phyloP scores from a whole-genome alignment of 1,140 invertebrate species.

The Scaptomyza montana region DNA sequence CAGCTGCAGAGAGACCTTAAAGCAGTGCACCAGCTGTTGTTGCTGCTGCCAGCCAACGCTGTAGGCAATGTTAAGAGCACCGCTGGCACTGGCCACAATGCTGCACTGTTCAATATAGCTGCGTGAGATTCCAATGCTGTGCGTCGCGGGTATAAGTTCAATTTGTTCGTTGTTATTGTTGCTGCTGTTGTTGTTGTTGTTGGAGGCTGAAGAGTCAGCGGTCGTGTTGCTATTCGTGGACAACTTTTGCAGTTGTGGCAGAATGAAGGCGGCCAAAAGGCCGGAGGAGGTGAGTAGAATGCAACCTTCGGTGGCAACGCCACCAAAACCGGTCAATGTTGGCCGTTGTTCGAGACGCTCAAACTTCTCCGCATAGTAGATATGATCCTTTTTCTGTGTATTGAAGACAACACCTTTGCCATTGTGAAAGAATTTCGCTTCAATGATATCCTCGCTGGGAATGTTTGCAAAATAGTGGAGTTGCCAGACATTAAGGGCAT shows the following conservation, averaged over 20 bases:
- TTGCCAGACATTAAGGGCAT: conserved; percentile 92
- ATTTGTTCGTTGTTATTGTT: conserved; percentile 47
- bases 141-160: conserved; percentile 85
- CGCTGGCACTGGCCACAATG: conserved; percentile 86
- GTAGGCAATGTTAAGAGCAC: conserved; percentile 90
- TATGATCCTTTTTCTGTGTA: conserved; percentile 90
- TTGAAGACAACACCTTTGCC: conserved; percentile 88
- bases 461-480: conserved; percentile 84
- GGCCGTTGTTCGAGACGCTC: conserved; percentile 90
- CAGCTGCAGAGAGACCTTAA: conserved; percentile 82
- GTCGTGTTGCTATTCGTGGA: conserved; percentile 42
- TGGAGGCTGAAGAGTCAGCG: neutral
- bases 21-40: conserved; percentile 90
- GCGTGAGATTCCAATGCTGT: conserved; percentile 90
- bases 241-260: conserved; percentile 80
- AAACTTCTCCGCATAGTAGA: conserved; percentile 94
- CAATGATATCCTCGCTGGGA: conserved; percentile 91
- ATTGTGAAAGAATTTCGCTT: conserved; percentile 92
- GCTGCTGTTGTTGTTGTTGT: neutral
- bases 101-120: conserved; percentile 90
- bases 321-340: conserved; percentile 93
- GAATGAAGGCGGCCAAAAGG: conserved; percentile 89
- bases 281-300: conserved; percentile 93
- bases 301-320: conserved; percentile 91
- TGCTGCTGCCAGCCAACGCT: conserved; percentile 85